Evolutionary conservation across 2,113 vertebrate species (phyloP), one percentile per base, ranked within the genome.

Genomic region (Hippocampus barbouri): DNA sequence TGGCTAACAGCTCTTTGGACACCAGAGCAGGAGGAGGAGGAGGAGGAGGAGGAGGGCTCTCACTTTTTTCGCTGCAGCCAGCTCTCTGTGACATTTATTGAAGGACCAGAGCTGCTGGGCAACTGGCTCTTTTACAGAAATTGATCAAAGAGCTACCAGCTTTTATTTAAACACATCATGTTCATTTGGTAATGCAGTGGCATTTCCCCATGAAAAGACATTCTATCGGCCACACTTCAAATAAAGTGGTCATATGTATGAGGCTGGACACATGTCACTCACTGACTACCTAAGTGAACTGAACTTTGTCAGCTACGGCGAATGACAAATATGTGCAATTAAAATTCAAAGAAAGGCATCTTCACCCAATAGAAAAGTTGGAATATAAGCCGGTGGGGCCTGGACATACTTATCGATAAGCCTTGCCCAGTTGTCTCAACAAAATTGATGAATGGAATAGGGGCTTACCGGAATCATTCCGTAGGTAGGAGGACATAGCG

Each of bases 401-500:
- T 47, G 12, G 14, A 15, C 3, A 47, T 47, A 47, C 15, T 47
- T 47, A 4, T 15, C 4, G 49, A 7, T 18, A 21, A 54, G 53
- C 21, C 53, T 23, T 10, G 9, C 53, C 47, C 7, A 45, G 20
- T 4, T 43, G 41, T 20, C 25, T 62, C 16, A 14, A 51, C 5
- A 30, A 1, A 15, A 15, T 27, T 66, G 7, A 66, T 51, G 20
- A 53, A 45, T 23, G 20, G 45, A 57, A 47, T 38, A 0, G 41
- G 2, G 18, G 14, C 85, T 51, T 83, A 98, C 97, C 97, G 68
- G 97, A 99, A 90, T 99, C 97, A 0, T 98, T 98, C 81, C 97
- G 95, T 21, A 99, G 94, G 83, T 99, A 99, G 0, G 97, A 99
- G 0, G 97, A 98, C 97, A 99, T 98, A 66, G 96, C 97, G 1